Conservation (phyloP, 2,113 vertebrate species). For the Cheirogaleus medius region DNA sequence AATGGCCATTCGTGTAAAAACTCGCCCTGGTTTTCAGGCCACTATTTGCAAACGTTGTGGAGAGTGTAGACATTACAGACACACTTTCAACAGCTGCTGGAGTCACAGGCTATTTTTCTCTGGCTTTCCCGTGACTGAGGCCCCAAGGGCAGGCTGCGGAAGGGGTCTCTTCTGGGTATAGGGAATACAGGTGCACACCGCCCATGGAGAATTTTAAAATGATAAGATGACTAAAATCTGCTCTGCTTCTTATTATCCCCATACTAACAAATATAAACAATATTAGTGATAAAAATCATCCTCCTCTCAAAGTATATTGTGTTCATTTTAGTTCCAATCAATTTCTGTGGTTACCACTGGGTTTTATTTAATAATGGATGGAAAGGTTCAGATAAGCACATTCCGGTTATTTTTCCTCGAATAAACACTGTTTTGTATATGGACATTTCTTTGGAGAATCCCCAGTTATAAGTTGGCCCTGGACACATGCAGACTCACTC, state of each 20-base stretch:
- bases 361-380: not conserved
- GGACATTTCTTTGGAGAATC: not conserved
- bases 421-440: not conserved
- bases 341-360: not conserved
- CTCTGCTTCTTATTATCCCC: not conserved
- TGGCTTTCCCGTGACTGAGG: not conserved
- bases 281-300: not conserved
- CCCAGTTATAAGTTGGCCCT: not conserved
- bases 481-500: not conserved
- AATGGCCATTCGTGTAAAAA: not conserved
- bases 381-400: not conserved
- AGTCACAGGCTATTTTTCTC: not conserved
- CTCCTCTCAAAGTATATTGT: not conserved
- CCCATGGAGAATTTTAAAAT: not conserved
- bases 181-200: too few relatives aligned
- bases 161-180: not conserved
- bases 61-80: not conserved
- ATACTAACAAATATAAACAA: not conserved
- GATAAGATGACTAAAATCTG: not conserved
- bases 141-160: too few relatives aligned
- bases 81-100: not conserved
- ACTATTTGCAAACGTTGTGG: not conserved
- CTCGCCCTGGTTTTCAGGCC: not conserved
- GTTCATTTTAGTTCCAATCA: not conserved
- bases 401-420: not conserved